Conservation (phyloP, 2,888 invertebrate genomes). For the Sussaba pulchella region DNA sequence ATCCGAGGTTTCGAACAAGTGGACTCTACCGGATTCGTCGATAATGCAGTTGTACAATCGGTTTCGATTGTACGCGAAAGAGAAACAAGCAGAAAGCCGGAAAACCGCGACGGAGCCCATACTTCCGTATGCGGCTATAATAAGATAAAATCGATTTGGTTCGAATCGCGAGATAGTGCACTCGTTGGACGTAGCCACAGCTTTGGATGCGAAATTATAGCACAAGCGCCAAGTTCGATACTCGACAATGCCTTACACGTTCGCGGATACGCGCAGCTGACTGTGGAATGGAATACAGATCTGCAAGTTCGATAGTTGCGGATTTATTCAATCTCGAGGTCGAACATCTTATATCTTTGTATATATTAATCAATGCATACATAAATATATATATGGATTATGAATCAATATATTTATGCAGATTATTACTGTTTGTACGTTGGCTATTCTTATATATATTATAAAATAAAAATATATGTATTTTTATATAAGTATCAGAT, state of each 20-base stretch:
- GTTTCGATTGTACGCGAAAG: too few relatives aligned
- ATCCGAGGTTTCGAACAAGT: too few relatives aligned
- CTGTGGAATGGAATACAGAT: constrained; percentile 44
- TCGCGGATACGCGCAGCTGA: constrained; percentile 55
- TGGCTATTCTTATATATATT: too few relatives aligned
- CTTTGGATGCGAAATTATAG: constrained; percentile 35
- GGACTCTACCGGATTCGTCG: too few relatives aligned
- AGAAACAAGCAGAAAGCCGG: constrained; percentile 1
- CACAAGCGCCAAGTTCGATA: background rate
- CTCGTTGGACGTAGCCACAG: constrained; percentile 18
- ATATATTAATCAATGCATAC: too few relatives aligned
- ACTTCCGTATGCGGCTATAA: background rate
- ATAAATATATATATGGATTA: too few relatives aligned
- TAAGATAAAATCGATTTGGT: constrained; percentile 22
- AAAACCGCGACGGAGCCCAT: constrained; percentile 9
- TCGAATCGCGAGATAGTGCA: background rate
- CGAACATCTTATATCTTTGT: constrained; percentile 2
- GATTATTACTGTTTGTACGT: too few relatives aligned
- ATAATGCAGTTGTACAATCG: too few relatives aligned
- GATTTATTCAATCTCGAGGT: constrained; percentile 18
- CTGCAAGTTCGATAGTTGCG: constrained; percentile 8
- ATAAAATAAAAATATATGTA: too few relatives aligned
- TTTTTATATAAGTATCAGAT: too few relatives aligned
- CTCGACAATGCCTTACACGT: constrained; percentile 57
- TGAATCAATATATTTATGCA: too few relatives aligned